A percentile compares a stretch with the other conserved stretches of the same genome.
phyloP scores from a whole-genome alignment of 2,888 invertebrate genomes.

The Myathropa florea region DNA sequence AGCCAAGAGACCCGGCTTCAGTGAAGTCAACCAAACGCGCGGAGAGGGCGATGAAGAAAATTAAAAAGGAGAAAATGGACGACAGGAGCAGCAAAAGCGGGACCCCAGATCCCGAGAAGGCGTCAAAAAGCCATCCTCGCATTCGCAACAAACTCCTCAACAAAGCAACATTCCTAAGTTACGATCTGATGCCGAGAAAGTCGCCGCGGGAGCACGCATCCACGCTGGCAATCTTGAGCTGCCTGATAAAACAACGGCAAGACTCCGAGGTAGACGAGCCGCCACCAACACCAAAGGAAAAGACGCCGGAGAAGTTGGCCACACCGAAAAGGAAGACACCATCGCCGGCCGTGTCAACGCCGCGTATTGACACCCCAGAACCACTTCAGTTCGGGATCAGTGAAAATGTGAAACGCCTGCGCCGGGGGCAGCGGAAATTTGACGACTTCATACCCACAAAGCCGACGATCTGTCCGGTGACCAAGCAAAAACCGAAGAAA shows the following conservation, averaged over 20 bases:
- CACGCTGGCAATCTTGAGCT: conserved; percentile 90
- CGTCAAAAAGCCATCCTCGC: conserved; percentile 72
- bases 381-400: conserved; percentile 78
- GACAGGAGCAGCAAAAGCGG: conserved; percentile 74
- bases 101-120: conserved; percentile 74
- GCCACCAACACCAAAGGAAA: conserved; percentile 61
- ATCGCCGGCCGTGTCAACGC: conserved; percentile 49
- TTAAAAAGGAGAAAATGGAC: conserved; percentile 36
- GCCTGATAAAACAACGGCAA: conserved; percentile 82
- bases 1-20: conserved; percentile 78
- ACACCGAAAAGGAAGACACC: conserved; percentile 26
- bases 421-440: conserved; percentile 79
- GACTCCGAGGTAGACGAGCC: conserved; percentile 78
- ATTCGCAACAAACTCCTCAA: conserved; percentile 76
- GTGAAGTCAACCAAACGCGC: conserved; percentile 52
- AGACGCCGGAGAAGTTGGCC: conserved; percentile 30
- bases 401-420: conserved; percentile 79
- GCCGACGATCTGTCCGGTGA: conserved; percentile 5
- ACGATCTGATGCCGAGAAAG: conserved; percentile 85
- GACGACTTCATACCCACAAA: conserved; percentile 74
- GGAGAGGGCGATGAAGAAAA: conserved; percentile 35
- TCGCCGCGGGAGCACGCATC: conserved; percentile 94
- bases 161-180: conserved; percentile 73
- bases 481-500: conserved; percentile 35
- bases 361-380: conserved; percentile 64